Evolutionary conservation across 2,797 vertebrate genomes (phyloP).

Genomic region (Alectoris magna): DNA sequence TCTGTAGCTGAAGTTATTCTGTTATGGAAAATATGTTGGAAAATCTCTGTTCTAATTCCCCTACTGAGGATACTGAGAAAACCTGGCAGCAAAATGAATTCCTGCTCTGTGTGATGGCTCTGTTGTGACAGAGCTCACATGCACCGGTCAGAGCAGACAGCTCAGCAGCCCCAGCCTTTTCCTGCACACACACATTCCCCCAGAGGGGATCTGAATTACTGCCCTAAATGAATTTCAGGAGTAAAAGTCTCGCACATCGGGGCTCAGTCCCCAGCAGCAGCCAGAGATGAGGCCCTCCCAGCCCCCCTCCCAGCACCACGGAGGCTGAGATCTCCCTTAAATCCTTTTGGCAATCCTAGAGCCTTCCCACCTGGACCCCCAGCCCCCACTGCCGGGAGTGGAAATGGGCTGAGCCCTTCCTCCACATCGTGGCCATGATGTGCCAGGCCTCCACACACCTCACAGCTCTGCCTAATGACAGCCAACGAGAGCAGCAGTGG

Average conservation of each 20-base stretch:
- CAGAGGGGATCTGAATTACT: background rate
- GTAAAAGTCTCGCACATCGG: rapidly evolving
- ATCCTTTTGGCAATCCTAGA: background rate
- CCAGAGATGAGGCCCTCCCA: background rate
- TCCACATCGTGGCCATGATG: background rate
- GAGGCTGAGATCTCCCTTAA: rapidly evolving
- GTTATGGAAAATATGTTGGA: background rate
- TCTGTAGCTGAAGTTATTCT: background rate
- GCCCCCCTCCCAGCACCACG: background rate
- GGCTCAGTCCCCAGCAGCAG: background rate
- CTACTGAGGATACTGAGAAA: background rate
- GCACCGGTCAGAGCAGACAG: rapidly evolving
- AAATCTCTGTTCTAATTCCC: background rate
- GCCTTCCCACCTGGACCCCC: background rate
- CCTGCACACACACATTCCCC: background rate
- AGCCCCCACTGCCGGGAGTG: background rate
- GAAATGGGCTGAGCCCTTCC: background rate
- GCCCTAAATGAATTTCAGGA: background rate
- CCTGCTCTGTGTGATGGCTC: rapidly evolving
- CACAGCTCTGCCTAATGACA: background rate
- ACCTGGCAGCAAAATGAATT: background rate
- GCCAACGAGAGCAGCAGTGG: rapidly evolving
- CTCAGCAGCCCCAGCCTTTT: background rate
- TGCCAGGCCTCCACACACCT: rapidly evolving
- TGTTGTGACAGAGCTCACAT: background rate